Conservation (phyloP, 2,797 vertebrate genomes). For the Sebastes kiyomatsui region DNA sequence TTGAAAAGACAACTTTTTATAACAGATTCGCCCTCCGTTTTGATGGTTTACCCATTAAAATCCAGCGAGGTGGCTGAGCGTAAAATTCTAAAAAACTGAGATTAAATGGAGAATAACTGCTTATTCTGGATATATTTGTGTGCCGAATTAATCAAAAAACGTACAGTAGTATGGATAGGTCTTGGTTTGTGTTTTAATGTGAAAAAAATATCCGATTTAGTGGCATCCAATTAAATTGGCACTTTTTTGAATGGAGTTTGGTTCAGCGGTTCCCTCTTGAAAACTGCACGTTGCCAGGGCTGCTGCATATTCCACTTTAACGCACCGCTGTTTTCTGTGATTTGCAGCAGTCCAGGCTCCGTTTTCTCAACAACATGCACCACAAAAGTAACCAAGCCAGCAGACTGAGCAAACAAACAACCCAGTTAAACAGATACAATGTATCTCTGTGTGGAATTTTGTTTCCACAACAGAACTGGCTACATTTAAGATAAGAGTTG, state of each 20-base stretch:
- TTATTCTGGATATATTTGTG: accelerated
- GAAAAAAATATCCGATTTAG: accelerated
- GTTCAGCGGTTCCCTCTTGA: background rate
- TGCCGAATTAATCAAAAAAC: background rate
- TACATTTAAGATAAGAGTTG: conserved; percentile 56
- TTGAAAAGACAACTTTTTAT: conserved; percentile 35
- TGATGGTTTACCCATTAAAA: accelerated
- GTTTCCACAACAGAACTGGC: background rate
- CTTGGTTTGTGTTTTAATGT: accelerated
- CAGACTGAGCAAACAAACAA: background rate
- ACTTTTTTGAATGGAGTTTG: conserved; percentile 30
- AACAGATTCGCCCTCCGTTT: background rate
- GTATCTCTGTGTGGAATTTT: background rate
- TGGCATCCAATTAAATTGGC: accelerated
- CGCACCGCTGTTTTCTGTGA: conserved; percentile 45
- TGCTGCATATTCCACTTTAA: conserved; percentile 38
- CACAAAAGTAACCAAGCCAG: conserved; percentile 55
- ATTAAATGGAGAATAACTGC: background rate
- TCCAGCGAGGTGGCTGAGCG: background rate
- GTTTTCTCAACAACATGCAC: background rate
- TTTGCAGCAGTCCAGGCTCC: conserved; percentile 36
- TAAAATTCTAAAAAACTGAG: background rate
- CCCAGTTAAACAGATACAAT: background rate
- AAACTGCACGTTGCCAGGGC: conserved; percentile 6
- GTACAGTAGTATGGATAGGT: accelerated